phyloP scores from a whole-genome alignment of 2,888 invertebrate species.

The Cephus rjabovi region DNA sequence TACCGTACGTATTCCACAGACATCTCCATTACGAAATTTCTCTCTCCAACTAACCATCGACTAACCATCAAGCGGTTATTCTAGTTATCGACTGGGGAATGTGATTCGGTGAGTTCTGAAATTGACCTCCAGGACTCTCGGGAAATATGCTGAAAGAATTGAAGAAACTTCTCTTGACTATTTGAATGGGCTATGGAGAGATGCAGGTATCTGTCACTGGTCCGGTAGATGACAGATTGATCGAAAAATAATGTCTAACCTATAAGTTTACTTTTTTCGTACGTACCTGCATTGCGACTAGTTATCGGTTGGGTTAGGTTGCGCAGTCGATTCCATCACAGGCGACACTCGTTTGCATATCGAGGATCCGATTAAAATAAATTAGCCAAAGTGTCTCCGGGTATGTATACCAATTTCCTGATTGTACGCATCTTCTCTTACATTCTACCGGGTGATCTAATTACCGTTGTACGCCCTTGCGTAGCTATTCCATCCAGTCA shows the following conservation, averaged over 20 bases:
- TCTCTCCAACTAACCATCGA: not conserved
- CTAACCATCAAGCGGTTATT: not conserved
- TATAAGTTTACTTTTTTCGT: too few species aligned
- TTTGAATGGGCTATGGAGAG: not conserved
- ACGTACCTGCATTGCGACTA: not conserved
- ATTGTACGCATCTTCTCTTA: constrained; percentile 37
- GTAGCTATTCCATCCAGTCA: constrained; percentile 7
- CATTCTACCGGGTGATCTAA: constrained; percentile 11
- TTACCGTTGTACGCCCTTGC: constrained; percentile 31
- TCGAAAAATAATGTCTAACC: not conserved
- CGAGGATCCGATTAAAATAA: constrained; percentile 48
- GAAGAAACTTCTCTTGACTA: not conserved
- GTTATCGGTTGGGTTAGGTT: not conserved
- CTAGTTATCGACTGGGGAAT: not conserved
- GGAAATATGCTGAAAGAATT: not conserved
- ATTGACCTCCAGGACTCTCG: not conserved
- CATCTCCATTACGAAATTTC: constrained; percentile 4
- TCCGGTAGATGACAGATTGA: not conserved
- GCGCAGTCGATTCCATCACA: not conserved
- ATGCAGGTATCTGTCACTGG: not conserved
- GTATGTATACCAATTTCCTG: constrained; percentile 44
- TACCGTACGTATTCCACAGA: constrained; percentile 5
- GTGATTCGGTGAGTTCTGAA: not conserved
- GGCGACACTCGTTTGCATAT: constrained; percentile 8
- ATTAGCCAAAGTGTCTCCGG: constrained; percentile 46